These are phyloP conservation scores for Avahi laniger DNA, from an alignment of 2,797 vertebrate genomes.

Conservation along the genomic window DNA sequence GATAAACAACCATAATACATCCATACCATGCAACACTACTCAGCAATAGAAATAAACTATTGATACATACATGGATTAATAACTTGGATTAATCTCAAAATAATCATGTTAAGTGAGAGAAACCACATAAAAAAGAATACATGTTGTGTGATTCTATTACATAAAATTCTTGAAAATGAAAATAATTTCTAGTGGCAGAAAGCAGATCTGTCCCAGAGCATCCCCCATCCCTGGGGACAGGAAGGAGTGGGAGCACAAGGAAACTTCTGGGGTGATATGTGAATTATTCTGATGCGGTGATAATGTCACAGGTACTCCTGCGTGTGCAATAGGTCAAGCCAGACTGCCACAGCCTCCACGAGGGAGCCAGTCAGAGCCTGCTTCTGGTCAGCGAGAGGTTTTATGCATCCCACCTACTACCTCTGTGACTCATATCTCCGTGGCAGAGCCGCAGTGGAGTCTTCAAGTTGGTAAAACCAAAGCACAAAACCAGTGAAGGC, in stretches of 20 bases:
- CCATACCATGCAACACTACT: background rate
- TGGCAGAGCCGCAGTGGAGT: background rate
- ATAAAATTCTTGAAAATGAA: slow-evolving; percentile 26
- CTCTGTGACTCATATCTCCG: slow-evolving; percentile 17
- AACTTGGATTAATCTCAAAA: background rate
- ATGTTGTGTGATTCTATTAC: background rate
- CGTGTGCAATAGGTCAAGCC: background rate
- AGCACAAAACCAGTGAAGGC: background rate
- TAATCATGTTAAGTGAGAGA: background rate
- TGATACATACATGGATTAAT: background rate
- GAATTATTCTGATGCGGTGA: background rate
- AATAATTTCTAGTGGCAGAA: background rate
- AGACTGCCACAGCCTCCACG: background rate
- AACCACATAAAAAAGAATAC: background rate
- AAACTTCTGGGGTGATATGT: background rate
- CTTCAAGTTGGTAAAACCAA: background rate
- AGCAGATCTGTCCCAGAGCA: background rate
- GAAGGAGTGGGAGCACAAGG: background rate
- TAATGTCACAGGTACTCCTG: background rate
- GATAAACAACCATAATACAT: background rate
- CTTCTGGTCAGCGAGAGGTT: background rate
- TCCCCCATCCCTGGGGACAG: background rate
- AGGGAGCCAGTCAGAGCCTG: background rate
- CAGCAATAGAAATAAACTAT: background rate
- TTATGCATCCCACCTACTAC: background rate